These are phyloP conservation scores for Cheilosia soror DNA, from an alignment of 2,888 invertebrate genomes.

Conservation along the genomic window DNA sequence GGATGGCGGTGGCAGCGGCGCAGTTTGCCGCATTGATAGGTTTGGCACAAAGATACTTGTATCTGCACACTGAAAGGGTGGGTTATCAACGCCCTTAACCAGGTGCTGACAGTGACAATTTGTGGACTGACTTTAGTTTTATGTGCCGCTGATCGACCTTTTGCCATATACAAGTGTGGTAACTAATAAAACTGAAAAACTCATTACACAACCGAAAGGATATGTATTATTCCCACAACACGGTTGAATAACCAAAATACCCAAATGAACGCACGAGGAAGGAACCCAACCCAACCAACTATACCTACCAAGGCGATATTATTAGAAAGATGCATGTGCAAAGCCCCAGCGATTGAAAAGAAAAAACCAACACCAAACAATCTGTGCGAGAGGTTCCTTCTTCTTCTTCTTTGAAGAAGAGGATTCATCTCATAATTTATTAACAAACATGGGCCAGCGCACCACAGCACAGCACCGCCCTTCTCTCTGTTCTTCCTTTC, in stretches of 20 bases:
- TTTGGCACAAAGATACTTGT: constrained; percentile 30
- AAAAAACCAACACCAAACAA: neutral
- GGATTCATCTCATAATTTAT: constrained; percentile 70
- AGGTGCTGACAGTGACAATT: constrained; percentile 66
- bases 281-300: neutral
- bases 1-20: constrained; percentile 1
- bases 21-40: constrained; percentile 34
- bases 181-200: constrained; percentile 12
- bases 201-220: constrained; percentile 26
- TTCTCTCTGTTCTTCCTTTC: constrained; percentile 18
- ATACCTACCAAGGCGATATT: neutral
- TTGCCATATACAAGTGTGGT: constrained; percentile 41
- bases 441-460: constrained; percentile 60
- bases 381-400: constrained; percentile 35
- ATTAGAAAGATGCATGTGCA: constrained; percentile 16
- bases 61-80: constrained; percentile 34
- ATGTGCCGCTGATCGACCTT: constrained; percentile 7
- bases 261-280: neutral
- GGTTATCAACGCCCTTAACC: constrained; percentile 51
- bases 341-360: neutral
- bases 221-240: constrained; percentile 47
- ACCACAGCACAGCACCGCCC: constrained; percentile 28
- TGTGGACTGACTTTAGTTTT: constrained; percentile 35
- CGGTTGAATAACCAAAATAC: constrained; percentile 25
- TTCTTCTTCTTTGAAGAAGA: constrained; percentile 19